A percentile compares a stretch with the other conserved stretches of the same genome.
phyloP scores from a whole-genome alignment of 2,888 invertebrate species.

The Acrobasis consociella region DNA sequence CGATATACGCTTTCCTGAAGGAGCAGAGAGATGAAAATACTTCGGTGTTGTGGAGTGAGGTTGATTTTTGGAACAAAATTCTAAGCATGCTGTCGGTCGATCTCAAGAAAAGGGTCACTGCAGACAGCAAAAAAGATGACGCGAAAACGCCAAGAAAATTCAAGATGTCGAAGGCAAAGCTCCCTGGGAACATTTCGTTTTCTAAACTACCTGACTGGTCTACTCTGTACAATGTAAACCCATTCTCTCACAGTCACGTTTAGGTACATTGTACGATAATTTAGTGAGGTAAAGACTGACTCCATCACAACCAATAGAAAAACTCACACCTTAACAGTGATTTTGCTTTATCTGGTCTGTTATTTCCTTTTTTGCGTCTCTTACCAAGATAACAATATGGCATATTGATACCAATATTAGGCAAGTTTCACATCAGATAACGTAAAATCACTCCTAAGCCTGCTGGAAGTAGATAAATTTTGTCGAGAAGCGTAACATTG shows the following conservation, averaged over 20 bases:
- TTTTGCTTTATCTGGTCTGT: not conserved
- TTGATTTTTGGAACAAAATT: slow-evolving; percentile 66
- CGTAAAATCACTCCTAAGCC: not conserved
- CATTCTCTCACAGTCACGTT: slow-evolving; percentile 65
- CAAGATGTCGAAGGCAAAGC: slow-evolving; percentile 37
- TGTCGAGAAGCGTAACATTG: too few relatives aligned
- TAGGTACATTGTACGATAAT: slow-evolving; percentile 57
- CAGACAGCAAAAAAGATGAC: slow-evolving; percentile 25
- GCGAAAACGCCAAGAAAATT: slow-evolving; percentile 27
- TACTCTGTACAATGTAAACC: slow-evolving; percentile 48
- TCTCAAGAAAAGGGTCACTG: slow-evolving; percentile 28
- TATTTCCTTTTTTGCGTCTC: not conserved
- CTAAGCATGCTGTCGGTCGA: slow-evolving; percentile 44
- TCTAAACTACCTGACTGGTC: slow-evolving; percentile 53
- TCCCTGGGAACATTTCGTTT: slow-evolving; percentile 44
- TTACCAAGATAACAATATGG: too few relatives aligned
- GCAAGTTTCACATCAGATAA: not conserved
- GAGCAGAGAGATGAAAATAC: slow-evolving; percentile 62
- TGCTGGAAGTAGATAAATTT: too few relatives aligned
- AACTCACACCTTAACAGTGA: slow-evolving; percentile 37
- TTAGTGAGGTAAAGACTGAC: slow-evolving; percentile 81
- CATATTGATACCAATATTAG: not conserved
- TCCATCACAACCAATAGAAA: slow-evolving; percentile 55
- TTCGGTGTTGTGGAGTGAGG: slow-evolving; percentile 65
- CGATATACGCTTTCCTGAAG: slow-evolving; percentile 70